Conservation (phyloP, 2,888 invertebrate genomes). For the Trachelus iudaicus region DNA sequence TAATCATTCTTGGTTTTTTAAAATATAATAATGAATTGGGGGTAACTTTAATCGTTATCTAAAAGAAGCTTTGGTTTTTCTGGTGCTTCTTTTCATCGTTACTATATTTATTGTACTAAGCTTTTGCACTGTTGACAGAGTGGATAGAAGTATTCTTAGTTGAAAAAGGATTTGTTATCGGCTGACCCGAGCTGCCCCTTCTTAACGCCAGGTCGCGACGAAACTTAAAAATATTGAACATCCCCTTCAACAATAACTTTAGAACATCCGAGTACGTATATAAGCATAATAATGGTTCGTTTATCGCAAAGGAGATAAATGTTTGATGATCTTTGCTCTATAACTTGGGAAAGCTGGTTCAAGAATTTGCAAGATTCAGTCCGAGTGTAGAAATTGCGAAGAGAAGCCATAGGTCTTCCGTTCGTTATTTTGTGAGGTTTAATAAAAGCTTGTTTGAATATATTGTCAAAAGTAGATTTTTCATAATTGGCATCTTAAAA, state of each 20-base stretch:
- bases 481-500: neutral
- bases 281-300: conserved; percentile 9
- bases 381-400: neutral
- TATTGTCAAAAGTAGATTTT: neutral
- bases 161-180: conserved; percentile 29
- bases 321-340: conserved; percentile 32
- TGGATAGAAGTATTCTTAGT: conserved; percentile 21
- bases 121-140: neutral
- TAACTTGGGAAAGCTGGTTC: conserved; percentile 19
- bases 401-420: neutral
- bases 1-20: neutral
- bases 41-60: neutral
- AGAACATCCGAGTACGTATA: conserved; percentile 6
- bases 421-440: neutral
- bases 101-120: neutral
- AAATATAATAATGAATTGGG: neutral
- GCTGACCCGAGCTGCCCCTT: conserved; percentile 23
- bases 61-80: neutral
- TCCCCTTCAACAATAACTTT: conserved; percentile 22
- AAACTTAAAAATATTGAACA: conserved; percentile 13
- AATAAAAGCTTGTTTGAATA: neutral
- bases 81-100: neutral
- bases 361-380: conserved; percentile 17
- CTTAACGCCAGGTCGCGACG: conserved; percentile 12
- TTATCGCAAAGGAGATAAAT: conserved; percentile 28